Conservation (phyloP, 2,797 vertebrate species). For the Bothrops alternatus region DNA sequence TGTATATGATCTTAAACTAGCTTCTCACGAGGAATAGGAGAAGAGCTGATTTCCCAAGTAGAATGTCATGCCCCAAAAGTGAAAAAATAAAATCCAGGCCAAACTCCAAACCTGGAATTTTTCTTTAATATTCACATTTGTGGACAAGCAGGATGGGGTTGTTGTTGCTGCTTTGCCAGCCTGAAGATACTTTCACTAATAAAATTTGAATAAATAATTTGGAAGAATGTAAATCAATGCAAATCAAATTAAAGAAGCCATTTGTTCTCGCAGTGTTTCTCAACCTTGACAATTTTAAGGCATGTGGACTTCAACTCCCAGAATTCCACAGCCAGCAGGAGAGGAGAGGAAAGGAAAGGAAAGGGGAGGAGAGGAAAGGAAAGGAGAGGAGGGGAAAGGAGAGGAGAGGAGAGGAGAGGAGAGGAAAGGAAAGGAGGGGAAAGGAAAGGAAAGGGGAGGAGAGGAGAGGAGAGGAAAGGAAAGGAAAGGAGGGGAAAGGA, state of each 20-base stretch:
- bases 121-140: neutral
- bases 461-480: no score
- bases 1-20: neutral
- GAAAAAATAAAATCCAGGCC: neutral
- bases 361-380: no score
- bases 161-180: neutral
- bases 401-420: no score
- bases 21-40: neutral
- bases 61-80: neutral
- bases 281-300: no score
- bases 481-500: no score
- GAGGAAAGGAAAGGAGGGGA: no score
- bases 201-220: constrained; percentile 30
- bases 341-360: no score
- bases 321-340: no score
- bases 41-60: constrained; percentile 1
- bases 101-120: neutral
- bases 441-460: no score
- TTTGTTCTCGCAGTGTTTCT: neutral
- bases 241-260: neutral
- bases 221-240: neutral
- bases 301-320: no score
- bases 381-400: no score
- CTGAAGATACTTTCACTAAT: constrained; percentile 11
- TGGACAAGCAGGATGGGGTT: neutral